Evolutionary conservation across 2,888 invertebrate species (phyloP), one percentile per base, ranked within the genome.

Genomic region (Blera fallax): DNA sequence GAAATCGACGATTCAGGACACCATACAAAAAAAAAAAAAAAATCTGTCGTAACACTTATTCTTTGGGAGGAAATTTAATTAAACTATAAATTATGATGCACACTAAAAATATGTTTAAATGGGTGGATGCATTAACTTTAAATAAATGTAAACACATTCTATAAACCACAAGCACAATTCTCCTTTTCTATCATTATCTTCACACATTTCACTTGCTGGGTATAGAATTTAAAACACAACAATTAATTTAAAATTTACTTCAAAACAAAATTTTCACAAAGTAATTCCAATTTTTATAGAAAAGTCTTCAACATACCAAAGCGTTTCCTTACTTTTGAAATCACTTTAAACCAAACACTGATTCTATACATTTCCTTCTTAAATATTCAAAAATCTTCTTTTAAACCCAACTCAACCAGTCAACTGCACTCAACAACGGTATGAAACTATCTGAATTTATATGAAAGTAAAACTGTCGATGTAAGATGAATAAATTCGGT

Each of bases 321-420:
- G 27, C 65, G 64, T 50, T 29, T 50, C 56, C 65, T 65, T 65
- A 65, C 76, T 52, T 65, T 76, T 58, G 29, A 29, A 52, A 62
- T 8, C 21, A n/a, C 29, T 43, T 40, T 60, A 14, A 58, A 37
- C 37, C 50, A 58, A 58, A 62, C 21, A 60, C 69, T 40, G 32
- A 58, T 24, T 48, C 27, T 56, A 21, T 2, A 27, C 76, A 65
- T 58, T 40, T 48, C 27, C 11, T 34, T 45, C 4, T 14, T 16
- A 52, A 58, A 37, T 29, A n/a, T n/a, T n/a, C 21, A 48, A 54
- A 11, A 4, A 7, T 10, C n/a, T 43, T 24, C 7, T 45, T 21
- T 18, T 1, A 18, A 37, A 43, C 34, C 48, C 54, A 58, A n/a
- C n/a, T n/a, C 56, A 29, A 56, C 11, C 27, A 24, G 14, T 29